These are phyloP conservation scores for Aculops lycopersici DNA, from an alignment of 1,140 invertebrate genomes.

Conservation along the genomic window DNA sequence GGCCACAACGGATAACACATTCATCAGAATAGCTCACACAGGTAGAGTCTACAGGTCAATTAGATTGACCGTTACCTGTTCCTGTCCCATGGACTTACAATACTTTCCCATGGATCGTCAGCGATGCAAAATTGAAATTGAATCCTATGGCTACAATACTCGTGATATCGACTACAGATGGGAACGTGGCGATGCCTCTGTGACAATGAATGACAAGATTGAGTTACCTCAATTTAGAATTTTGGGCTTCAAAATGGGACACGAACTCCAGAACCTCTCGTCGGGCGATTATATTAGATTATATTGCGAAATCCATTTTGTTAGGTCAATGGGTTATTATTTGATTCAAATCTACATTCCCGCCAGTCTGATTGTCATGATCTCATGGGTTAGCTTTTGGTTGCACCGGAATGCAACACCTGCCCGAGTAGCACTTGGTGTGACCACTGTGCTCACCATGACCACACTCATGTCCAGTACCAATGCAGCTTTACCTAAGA, in stretches of 20 bases:
- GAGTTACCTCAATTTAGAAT: slow-evolving; percentile 68
- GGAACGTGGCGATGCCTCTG: slow-evolving; percentile 37
- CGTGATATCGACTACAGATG: slow-evolving; percentile 38
- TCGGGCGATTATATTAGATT: slow-evolving; percentile 21
- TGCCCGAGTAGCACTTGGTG: slow-evolving; percentile 20
- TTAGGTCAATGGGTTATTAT: slow-evolving; percentile 20
- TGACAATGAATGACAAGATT: slow-evolving; percentile 63
- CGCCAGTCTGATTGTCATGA: slow-evolving; percentile 19
- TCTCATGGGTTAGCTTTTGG: slow-evolving; percentile 22
- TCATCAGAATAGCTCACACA: slow-evolving; percentile 71
- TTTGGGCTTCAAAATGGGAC: slow-evolving; percentile 22
- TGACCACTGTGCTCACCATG: slow-evolving; percentile 38
- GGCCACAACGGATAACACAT: slow-evolving; percentile 82
- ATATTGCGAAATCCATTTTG: slow-evolving; percentile 17
- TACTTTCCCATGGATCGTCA: slow-evolving; percentile 93
- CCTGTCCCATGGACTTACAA: slow-evolving; percentile 85
- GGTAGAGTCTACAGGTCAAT: slow-evolving; percentile 77
- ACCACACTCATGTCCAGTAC: slow-evolving; percentile 94
- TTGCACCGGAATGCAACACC: slow-evolving; percentile 16
- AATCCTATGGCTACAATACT: slow-evolving; percentile 95
- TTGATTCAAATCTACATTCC: slow-evolving; percentile 23
- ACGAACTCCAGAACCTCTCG: slow-evolving; percentile 7
- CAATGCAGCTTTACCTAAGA: slow-evolving; percentile 83
- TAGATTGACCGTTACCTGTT: slow-evolving; percentile 83
- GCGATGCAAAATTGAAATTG: slow-evolving; percentile 79